Evolutionary conservation across 2,888 invertebrate genomes (phyloP), one percentile per base, ranked within the genome.

Genomic region (Pyrrhosoma nymphula): DNA sequence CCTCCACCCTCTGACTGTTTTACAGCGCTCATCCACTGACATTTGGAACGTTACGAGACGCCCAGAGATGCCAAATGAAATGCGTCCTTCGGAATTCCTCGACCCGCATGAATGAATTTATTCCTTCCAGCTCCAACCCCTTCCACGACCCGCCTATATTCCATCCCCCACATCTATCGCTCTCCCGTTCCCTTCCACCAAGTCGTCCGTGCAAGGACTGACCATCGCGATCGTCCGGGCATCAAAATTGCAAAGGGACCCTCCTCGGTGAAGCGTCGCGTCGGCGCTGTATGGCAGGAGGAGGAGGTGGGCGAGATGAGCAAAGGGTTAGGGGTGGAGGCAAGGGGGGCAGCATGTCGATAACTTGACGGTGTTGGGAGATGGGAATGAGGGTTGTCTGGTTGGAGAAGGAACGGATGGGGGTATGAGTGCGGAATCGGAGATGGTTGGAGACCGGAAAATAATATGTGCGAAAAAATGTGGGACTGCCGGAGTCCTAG

Each of bases 241-340:
- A 91, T 91, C 91, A 91, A 91, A 91, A 91, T 91, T 91, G 91
- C 91, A 91, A 63, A 91, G 91, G 91, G 91, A 39, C 63, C 20
- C 30, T 69, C 69, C 69, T 69, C 69, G 69, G 69, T n/a, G 69
- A n/a, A 8, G n/a, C 69, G 47, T 47, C 47, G n/a, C 69, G 47
- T 47, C 47, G n/a, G 12, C 23, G n/a, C n/a, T n/a, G 69, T n/a
- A 26, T 69, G 90, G 47, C 18, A 47, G 39, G 14, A 16, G 30
- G 12, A 23, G 39, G 12, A 63, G 26, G 26, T n/a, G 56, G 90
- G 0, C 10, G 18, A 14, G 12, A n/a, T 16, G 88, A 14, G 8
- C 55, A 12, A 1, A 55, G 55, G 90, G 56, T 2, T 47, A 2
- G 30, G 26, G 90, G 56, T n/a, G 90, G 26, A 18, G 88, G 35